Percentiles rank a stretch among this genome's conserved stretches.
Conservation (phyloP, 1,140 invertebrate genomes). For the Megalopta genalis region DNA sequence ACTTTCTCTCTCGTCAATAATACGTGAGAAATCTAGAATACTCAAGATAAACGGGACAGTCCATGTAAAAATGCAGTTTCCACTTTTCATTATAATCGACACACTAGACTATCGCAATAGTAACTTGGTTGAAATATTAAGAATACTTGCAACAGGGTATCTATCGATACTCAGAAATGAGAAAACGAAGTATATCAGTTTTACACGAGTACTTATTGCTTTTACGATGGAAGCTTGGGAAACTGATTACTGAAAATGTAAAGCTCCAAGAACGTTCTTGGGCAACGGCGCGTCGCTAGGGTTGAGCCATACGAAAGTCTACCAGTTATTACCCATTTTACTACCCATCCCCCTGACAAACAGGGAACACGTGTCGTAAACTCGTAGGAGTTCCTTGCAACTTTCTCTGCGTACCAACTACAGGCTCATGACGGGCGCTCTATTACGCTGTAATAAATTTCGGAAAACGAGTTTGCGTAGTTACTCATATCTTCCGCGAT, state of each 20-base stretch:
- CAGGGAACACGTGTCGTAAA: constrained; percentile 37
- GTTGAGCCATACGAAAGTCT: constrained; percentile 29
- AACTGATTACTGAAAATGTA: background rate
- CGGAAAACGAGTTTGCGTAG: background rate
- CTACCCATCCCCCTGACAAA: constrained; percentile 8
- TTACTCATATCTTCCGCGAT: background rate
- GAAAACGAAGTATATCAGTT: background rate
- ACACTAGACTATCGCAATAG: too few relatives aligned
- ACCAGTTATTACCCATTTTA: constrained; percentile 46
- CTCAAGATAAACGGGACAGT: too few relatives aligned
- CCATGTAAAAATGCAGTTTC: too few relatives aligned
- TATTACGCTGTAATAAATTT: constrained; percentile 18
- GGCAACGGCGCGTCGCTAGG: too few relatives aligned
- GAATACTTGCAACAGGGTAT: background rate
- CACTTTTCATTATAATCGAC: too few relatives aligned
- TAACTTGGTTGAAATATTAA: too few relatives aligned
- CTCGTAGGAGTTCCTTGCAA: constrained; percentile 37
- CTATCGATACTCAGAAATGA: background rate
- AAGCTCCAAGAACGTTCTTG: background rate
- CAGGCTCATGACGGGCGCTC: background rate
- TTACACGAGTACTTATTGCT: background rate
- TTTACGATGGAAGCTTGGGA: background rate
- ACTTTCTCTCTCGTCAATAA: too few relatives aligned
- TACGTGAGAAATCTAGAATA: too few relatives aligned
- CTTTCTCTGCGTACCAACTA: background rate